Conservation (phyloP, 2,888 invertebrate species). For the Eutolmus rufibarbis region DNA sequence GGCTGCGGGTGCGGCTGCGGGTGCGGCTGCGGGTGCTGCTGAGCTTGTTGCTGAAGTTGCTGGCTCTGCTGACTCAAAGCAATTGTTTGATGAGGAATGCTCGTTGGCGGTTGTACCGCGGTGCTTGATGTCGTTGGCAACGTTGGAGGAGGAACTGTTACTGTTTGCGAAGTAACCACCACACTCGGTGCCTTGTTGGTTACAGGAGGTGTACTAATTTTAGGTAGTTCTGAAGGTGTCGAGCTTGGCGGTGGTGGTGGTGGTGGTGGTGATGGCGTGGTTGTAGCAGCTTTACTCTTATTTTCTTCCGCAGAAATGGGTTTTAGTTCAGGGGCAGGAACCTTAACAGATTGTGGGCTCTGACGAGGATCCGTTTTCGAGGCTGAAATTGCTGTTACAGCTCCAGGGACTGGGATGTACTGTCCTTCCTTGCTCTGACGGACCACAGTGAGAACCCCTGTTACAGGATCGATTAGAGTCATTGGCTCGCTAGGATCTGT, state of each 20-base stretch:
- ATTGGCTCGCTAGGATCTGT: constrained; percentile 64
- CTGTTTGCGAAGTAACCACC: constrained; percentile 14
- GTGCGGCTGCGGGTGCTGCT: background rate
- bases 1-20: background rate
- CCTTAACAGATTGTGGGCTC: background rate
- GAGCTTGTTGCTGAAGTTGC: background rate
- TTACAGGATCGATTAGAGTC: constrained; percentile 77
- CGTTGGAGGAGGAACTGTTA: background rate
- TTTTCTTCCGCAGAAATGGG: background rate
- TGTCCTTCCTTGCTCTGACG: constrained; percentile 75
- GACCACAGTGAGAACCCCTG: constrained; percentile 75
- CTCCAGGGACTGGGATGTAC: constrained; percentile 67
- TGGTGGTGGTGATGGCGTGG: constrained; percentile 26
- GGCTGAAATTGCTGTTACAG: background rate
- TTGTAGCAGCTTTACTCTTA: constrained; percentile 19
- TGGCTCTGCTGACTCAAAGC: constrained; percentile 48
- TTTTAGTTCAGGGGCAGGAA: constrained; percentile 12
- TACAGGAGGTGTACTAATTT: constrained; percentile 12
- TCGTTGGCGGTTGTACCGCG: constrained; percentile 48
- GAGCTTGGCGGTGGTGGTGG: background rate
- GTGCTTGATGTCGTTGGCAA: background rate
- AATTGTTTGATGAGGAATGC: constrained; percentile 46
- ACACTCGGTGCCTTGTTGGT: constrained; percentile 7
- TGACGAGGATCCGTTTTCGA: constrained; percentile 23
- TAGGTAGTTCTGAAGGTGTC: constrained; percentile 41